Evolutionary conservation across 2,113 vertebrate species (phyloP), one percentile per base, ranked within the genome.

Genomic region (Microtus ochrogaster): DNA sequence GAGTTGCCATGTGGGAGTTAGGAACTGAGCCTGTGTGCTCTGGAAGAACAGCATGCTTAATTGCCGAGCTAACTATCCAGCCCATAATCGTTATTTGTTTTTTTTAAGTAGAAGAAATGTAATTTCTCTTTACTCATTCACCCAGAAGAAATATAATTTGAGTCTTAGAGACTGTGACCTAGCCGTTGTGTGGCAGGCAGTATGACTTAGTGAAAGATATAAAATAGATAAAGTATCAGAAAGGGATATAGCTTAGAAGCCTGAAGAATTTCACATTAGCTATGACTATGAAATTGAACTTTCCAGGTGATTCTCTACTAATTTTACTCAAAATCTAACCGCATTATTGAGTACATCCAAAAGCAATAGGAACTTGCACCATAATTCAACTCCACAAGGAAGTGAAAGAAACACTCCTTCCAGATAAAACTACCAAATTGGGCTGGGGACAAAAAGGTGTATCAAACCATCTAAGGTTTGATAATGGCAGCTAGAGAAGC

Each of bases 251-350:
- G 21, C 26, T 89, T 55, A 90, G 65, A 8, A 73, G 47, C 61
- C 21, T 78, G 5, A 92, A 94, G 72, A 58, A 89, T 13, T 84
- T 93, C 26, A 91, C 7, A 72, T 82, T 76, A 94, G 41, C 19
- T 72, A 78, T 89, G 16, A 92, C 26, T 83, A 44, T 61, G 89
- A 28, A 95, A 39, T 91, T 70, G 70, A 91, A 92, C 79, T 65
- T 72, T 91, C n/a, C 26, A 88, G 74, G 22, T 81, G n/a, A 72
- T 91, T 96, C 49, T 89, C 73, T 86, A 76, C 11, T 72, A 70
- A 68, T 72, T 65, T 39, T 73, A 87, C 28, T 73, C 44, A 91
- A 93, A 95, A 68, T 91, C 33, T 91, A 24, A 86, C 55, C 41
- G 58, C 19, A 93, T 58, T 26, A 76, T 10, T 91, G 19, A 92